Evolutionary conservation across 2,888 invertebrate genomes (phyloP).

Genomic region (Abscondita cerata): DNA sequence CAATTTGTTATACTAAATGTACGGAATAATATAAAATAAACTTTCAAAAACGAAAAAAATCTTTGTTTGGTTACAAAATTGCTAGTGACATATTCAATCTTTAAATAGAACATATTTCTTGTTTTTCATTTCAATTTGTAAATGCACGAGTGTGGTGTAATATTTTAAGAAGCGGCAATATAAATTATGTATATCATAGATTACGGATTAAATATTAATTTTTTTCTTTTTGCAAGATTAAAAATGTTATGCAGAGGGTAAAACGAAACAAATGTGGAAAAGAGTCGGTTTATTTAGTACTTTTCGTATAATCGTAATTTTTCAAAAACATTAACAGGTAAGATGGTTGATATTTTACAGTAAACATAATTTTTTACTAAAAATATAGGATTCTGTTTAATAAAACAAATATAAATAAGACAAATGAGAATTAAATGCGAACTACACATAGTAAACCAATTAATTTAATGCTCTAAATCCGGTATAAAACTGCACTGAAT

Average conservation of each 20-base stretch:
- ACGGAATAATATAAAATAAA: background rate
- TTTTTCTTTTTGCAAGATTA: background rate
- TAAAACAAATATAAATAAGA: too few species aligned
- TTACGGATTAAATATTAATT: background rate
- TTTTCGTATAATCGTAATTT: background rate
- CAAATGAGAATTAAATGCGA: too few species aligned
- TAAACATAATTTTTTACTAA: too few species aligned
- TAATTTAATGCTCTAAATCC: too few species aligned
- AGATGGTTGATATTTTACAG: too few species aligned
- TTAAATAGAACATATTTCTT: background rate
- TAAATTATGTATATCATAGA: background rate
- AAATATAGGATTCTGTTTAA: too few species aligned
- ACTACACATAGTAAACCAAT: too few species aligned
- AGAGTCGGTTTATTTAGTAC: background rate
- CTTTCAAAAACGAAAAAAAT: background rate
- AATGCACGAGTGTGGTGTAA: background rate
- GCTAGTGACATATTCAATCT: conserved; percentile 4
- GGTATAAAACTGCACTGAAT: too few species aligned
- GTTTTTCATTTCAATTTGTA: conserved; percentile 13
- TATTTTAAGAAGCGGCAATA: background rate
- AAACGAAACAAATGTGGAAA: background rate
- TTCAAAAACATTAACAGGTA: background rate
- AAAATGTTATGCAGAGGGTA: background rate
- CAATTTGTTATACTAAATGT: too few species aligned
- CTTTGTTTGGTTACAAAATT: background rate